These are phyloP conservation scores for Rhinella marina DNA, from an alignment of 2,797 vertebrate species.

Conservation along the genomic window DNA sequence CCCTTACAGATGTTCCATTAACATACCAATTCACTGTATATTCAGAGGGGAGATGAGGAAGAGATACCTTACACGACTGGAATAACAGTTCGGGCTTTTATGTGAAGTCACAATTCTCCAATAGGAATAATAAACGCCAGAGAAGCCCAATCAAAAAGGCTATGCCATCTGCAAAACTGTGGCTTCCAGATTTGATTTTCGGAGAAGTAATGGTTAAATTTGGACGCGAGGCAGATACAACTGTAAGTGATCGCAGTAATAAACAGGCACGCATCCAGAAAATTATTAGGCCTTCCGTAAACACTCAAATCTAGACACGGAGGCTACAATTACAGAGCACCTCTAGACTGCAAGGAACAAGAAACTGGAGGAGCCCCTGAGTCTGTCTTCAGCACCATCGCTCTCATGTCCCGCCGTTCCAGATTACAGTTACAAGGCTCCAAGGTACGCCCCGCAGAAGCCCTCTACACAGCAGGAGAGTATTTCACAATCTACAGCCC, in stretches of 20 bases:
- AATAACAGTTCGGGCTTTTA: background rate
- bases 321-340: conserved; percentile 36
- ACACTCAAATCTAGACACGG: conserved; percentile 32
- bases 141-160: background rate
- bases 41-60: background rate
- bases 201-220: background rate
- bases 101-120: background rate
- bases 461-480: conserved; percentile 54
- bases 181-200: background rate
- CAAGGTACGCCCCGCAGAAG: conserved; percentile 47
- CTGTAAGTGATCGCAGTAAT: background rate
- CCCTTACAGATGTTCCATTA: conserved; percentile 24
- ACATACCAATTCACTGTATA: conserved; percentile 8
- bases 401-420: conserved; percentile 36
- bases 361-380: background rate
- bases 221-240: background rate
- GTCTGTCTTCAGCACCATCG: background rate
- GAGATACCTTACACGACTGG: background rate
- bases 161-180: background rate
- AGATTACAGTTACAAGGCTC: conserved; percentile 50
- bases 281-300: conserved; percentile 32
- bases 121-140: background rate
- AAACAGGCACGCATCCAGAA: conserved; percentile 12
- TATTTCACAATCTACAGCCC: conserved; percentile 50
- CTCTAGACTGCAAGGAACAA: background rate